These are phyloP conservation scores for Dolomedes plantarius DNA, from an alignment of 2,888 invertebrate species.

Conservation along the genomic window DNA sequence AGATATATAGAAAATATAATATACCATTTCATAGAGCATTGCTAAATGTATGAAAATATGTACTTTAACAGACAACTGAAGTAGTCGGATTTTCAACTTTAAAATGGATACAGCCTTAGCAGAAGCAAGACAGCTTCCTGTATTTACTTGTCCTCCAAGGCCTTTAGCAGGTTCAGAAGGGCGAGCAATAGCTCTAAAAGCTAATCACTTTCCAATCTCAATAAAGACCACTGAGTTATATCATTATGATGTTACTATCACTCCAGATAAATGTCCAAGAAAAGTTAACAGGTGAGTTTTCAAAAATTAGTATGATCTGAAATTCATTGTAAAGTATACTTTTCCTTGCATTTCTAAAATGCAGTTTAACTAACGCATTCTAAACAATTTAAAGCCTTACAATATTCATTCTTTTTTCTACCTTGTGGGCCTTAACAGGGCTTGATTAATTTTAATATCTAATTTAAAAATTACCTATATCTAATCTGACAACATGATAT, in stretches of 20 bases:
- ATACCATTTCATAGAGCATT: too few species aligned
- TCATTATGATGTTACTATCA: conserved; percentile 98
- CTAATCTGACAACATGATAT: too few species aligned
- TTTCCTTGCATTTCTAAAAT: too few species aligned
- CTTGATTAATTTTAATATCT: too few species aligned
- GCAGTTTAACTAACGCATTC: too few species aligned
- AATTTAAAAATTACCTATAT: too few species aligned
- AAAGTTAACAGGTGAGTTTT: conserved; percentile 84
- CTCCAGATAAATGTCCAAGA: conserved; percentile 99
- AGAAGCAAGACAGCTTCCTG: conserved; percentile 79
- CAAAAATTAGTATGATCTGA: neutral
- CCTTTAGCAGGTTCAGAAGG: conserved; percentile 98
- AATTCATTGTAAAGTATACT: neutral
- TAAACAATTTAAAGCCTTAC: too few species aligned
- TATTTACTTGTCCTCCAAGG: conserved; percentile 94
- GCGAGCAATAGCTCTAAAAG: conserved; percentile 93
- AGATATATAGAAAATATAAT: too few species aligned
- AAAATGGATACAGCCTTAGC: neutral
- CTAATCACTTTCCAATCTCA: conserved; percentile 99
- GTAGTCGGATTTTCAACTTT: neutral
- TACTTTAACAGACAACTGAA: neutral
- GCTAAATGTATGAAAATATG: too few species aligned
- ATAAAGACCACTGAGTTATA: conserved; percentile 99
- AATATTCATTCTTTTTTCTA: too few species aligned
- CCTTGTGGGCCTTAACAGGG: too few species aligned